Percentiles rank a stretch among this genome's conserved stretches.
phyloP scores from a whole-genome alignment of 2,888 invertebrate genomes.

The Mythimna vitellina region DNA sequence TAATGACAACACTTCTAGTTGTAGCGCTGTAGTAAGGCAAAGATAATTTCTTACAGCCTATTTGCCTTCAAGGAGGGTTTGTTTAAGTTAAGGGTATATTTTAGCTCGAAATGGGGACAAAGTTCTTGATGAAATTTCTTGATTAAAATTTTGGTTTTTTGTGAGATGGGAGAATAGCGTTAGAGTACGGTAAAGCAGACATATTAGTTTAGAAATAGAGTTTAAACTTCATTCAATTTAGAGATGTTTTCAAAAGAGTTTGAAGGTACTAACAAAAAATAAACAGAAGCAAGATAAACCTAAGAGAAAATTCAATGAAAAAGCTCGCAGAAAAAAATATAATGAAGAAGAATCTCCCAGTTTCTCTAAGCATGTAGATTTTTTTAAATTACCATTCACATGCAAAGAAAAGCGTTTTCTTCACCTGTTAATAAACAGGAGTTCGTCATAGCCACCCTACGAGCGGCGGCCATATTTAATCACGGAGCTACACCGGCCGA shows the following conservation, averaged over 20 bases:
- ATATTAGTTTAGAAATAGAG: background rate
- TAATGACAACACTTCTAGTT: constrained; percentile 85
- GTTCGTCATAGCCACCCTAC: constrained; percentile 49
- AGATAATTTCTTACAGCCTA: constrained; percentile 87
- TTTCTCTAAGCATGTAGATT: constrained; percentile 23
- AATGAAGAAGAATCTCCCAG: background rate
- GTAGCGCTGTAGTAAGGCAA: constrained; percentile 71
- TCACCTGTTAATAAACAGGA: constrained; percentile 41
- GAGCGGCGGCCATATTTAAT: constrained; percentile 78
- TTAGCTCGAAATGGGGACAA: constrained; percentile 60
- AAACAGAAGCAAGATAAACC: no score
- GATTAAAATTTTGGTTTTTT: constrained; percentile 60
- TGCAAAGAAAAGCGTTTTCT: constrained; percentile 25
- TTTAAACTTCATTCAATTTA: background rate
- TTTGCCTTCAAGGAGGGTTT: constrained; percentile 75
- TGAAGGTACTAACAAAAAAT: background rate
- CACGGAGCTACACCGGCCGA: constrained; percentile 75
- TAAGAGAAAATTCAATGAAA: background rate
- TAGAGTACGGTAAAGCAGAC: background rate
- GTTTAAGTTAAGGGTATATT: constrained; percentile 52
- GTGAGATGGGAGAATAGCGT: constrained; percentile 18
- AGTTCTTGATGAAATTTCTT: constrained; percentile 68
- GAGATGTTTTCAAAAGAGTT: background rate
- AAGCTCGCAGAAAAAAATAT: background rate
- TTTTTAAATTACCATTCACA: constrained; percentile 15